Evolutionary conservation across 2,888 invertebrate species (phyloP).

Genomic region (Drosophila lutescens): DNA sequence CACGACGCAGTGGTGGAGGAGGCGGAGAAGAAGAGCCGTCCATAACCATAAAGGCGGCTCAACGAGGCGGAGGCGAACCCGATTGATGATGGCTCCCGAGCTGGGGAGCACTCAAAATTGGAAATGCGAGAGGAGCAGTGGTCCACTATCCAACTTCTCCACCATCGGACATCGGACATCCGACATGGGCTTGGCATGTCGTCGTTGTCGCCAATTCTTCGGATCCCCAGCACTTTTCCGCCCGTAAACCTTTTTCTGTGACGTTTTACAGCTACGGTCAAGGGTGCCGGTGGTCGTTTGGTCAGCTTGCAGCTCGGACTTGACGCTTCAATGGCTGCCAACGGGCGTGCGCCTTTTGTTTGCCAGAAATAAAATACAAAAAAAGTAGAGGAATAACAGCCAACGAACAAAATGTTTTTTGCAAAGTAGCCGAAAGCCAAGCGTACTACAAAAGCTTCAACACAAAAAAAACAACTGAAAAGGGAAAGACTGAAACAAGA

Average conservation of each 20-base stretch:
- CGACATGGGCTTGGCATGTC: constrained; percentile 52
- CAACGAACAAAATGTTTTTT: constrained; percentile 67
- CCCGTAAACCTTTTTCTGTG: constrained; percentile 32
- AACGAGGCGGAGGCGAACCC: constrained; percentile 48
- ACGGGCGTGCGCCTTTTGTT: constrained; percentile 74
- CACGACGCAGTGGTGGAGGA: constrained; percentile 9
- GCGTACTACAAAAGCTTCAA: constrained; percentile 51
- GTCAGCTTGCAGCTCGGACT: constrained; percentile 60
- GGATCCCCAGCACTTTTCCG: constrained; percentile 14
- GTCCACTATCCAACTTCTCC: not conserved
- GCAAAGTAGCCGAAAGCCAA: constrained; percentile 75
- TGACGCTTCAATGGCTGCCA: constrained; percentile 79
- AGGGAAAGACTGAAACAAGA: constrained; percentile 20
- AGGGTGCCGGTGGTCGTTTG: constrained; percentile 70
- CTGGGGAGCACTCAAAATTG: constrained; percentile 68
- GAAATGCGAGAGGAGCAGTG: constrained; percentile 35
- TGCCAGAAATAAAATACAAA: constrained; percentile 52
- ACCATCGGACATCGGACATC: not conserved
- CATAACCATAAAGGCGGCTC: constrained; percentile 75
- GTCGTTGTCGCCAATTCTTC: constrained; percentile 47
- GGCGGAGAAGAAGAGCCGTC: constrained; percentile 41
- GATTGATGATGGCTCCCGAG: constrained; percentile 63
- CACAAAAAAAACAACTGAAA: constrained; percentile 18
- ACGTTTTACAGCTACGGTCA: constrained; percentile 74
- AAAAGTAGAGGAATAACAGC: constrained; percentile 22